phyloP scores from a whole-genome alignment of 2,113 vertebrate genomes.

The Passer domesticus region DNA sequence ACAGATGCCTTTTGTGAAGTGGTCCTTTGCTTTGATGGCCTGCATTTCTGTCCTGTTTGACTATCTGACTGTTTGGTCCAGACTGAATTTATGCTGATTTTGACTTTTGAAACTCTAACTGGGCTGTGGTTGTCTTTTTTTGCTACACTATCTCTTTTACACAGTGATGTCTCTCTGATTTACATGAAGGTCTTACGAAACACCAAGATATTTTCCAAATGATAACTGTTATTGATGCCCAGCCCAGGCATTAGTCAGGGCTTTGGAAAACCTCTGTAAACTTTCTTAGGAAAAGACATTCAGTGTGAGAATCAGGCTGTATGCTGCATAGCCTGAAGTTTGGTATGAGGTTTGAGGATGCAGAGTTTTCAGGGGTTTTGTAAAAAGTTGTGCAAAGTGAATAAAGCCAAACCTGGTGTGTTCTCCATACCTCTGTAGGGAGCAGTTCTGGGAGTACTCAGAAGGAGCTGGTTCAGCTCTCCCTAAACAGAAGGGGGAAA shows the following conservation, averaged over 20 bases:
- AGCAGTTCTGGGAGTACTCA: not conserved
- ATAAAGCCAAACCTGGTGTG: not conserved
- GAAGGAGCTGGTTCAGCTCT: not conserved
- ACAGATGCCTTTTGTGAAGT: not conserved
- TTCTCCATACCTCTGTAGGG: not conserved
- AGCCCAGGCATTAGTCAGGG: not conserved
- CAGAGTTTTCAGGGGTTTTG: not conserved
- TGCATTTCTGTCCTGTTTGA: not conserved
- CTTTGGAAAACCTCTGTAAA: not conserved
- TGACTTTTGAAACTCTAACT: not conserved
- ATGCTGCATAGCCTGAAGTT: not conserved
- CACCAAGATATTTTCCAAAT: not conserved
- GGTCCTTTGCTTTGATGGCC: not conserved
- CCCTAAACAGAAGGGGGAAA: not conserved
- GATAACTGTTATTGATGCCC: not conserved
- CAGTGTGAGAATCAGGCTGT: not conserved
- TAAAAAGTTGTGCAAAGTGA: not conserved
- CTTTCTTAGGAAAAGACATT: not conserved
- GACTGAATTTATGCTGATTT: not conserved
- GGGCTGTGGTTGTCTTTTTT: not conserved
- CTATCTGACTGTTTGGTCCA: not conserved
- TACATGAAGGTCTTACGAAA: not conserved
- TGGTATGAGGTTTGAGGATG: not conserved
- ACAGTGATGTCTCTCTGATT: not conserved
- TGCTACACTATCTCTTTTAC: not conserved